phyloP scores from a whole-genome alignment of 2,888 invertebrate species.

The Embidobia sp. region DNA sequence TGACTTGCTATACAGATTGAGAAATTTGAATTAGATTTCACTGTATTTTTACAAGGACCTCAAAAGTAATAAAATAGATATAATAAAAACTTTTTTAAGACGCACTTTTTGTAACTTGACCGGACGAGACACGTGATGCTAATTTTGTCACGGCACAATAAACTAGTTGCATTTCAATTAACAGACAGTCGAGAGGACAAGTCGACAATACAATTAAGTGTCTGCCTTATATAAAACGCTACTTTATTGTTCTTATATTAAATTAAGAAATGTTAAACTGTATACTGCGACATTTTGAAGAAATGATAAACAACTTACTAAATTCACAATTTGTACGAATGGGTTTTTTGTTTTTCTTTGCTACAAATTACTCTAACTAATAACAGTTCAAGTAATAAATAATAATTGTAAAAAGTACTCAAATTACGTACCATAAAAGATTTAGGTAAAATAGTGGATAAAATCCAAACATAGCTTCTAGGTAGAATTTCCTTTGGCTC shows the following conservation, averaged over 20 bases:
- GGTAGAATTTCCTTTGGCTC: constrained; percentile 83
- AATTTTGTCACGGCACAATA: constrained; percentile 49
- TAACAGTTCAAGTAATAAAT: too few species aligned
- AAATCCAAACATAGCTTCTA: constrained; percentile 87
- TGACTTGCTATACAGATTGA: too few species aligned
- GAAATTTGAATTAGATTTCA: too few species aligned
- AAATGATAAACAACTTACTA: constrained; percentile 11
- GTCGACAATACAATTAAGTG: constrained; percentile 45
- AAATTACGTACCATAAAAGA: constrained; percentile 73
- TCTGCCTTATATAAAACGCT: constrained; percentile 35
- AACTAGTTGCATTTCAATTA: constrained; percentile 62
- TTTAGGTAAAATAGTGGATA: constrained; percentile 86
- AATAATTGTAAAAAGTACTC: neutral
- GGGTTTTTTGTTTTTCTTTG: too few species aligned
- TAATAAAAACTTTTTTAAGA: too few species aligned
- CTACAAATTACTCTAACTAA: too few species aligned
- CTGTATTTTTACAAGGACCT: too few species aligned
- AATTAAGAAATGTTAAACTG: constrained; percentile 23
- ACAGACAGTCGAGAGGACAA: constrained; percentile 34
- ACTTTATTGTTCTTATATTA: neutral
- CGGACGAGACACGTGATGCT: constrained; percentile 44
- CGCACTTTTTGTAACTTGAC: constrained; percentile 16
- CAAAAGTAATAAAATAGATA: too few species aligned
- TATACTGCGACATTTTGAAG: constrained; percentile 24
- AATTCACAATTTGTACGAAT: too few species aligned